Percentiles rank a stretch among this genome's conserved stretches.
Evolutionary conservation across 2,113 vertebrate genomes (phyloP).

Genomic region (Pseudorectes ferrugineus): DNA sequence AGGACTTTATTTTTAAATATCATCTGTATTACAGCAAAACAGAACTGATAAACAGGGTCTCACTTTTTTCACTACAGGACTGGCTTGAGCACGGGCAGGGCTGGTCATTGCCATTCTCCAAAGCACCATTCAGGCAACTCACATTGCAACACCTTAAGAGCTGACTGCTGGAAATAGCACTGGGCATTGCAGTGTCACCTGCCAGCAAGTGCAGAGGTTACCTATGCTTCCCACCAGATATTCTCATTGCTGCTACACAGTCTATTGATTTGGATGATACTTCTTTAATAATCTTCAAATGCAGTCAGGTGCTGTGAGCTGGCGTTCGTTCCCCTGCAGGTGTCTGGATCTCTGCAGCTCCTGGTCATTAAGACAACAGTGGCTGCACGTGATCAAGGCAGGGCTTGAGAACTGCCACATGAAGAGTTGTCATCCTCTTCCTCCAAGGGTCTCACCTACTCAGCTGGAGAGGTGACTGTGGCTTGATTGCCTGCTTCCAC

Average conservation of each 20-base stretch:
- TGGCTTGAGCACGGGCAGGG: neutral
- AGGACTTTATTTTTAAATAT: neutral
- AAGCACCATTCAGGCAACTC: neutral
- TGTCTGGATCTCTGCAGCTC: neutral
- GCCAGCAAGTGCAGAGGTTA: neutral
- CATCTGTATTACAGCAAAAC: neutral
- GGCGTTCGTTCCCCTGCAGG: rapidly evolving
- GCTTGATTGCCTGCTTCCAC: neutral
- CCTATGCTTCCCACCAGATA: rapidly evolving
- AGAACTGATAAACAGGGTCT: neutral
- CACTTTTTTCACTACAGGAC: neutral
- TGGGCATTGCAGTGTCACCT: neutral
- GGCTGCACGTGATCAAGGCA: rapidly evolving
- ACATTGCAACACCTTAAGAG: neutral
- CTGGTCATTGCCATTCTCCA: rapidly evolving
- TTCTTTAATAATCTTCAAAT: neutral
- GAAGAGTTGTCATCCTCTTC: neutral
- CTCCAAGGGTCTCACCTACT: neutral
- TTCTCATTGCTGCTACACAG: neutral
- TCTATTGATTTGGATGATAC: neutral
- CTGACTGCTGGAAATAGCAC: neutral
- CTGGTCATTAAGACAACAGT: rapidly evolving
- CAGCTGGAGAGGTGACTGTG: neutral
- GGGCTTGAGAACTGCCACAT: neutral
- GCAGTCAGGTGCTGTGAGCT: neutral